Conservation (phyloP, 2,888 invertebrate species). For the Tiliacea aurago region DNA sequence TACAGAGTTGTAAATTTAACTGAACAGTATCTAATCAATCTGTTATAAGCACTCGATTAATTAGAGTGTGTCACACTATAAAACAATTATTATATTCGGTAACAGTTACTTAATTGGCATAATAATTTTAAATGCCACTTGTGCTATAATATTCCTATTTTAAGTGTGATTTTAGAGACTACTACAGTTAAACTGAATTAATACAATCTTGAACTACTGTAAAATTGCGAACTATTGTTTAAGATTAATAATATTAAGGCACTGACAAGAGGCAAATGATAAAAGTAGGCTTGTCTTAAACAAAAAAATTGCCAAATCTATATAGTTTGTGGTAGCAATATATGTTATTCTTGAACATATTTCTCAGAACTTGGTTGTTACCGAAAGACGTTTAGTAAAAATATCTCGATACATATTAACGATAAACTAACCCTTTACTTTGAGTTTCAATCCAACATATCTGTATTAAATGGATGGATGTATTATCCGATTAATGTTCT, state of each 20-base stretch:
- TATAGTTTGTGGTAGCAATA: too few relatives aligned
- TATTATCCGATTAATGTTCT: too few relatives aligned
- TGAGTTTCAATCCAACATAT: too few relatives aligned
- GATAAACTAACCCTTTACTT: too few relatives aligned
- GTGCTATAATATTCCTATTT: background rate
- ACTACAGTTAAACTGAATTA: background rate
- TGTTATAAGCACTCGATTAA: conserved; percentile 54
- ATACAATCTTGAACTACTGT: background rate
- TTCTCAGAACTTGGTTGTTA: too few relatives aligned
- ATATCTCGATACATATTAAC: too few relatives aligned
- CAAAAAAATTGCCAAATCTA: too few relatives aligned
- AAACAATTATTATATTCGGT: conserved; percentile 19
- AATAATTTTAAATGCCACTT: conserved; percentile 5
- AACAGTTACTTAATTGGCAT: background rate
- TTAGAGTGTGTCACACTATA: conserved; percentile 39
- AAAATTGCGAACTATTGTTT: background rate
- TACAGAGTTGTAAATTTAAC: conserved; percentile 59
- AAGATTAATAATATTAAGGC: background rate
- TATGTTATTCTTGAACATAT: too few relatives aligned
- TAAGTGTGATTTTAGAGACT: background rate
- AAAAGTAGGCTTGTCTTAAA: too few relatives aligned
- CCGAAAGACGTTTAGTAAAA: too few relatives aligned
- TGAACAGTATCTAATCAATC: conserved; percentile 64
- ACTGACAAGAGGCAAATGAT: too few relatives aligned
- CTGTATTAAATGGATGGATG: too few relatives aligned